These are phyloP conservation scores for Ophraella communa DNA, from an alignment of 2,888 invertebrate species.

Conservation along the genomic window DNA sequence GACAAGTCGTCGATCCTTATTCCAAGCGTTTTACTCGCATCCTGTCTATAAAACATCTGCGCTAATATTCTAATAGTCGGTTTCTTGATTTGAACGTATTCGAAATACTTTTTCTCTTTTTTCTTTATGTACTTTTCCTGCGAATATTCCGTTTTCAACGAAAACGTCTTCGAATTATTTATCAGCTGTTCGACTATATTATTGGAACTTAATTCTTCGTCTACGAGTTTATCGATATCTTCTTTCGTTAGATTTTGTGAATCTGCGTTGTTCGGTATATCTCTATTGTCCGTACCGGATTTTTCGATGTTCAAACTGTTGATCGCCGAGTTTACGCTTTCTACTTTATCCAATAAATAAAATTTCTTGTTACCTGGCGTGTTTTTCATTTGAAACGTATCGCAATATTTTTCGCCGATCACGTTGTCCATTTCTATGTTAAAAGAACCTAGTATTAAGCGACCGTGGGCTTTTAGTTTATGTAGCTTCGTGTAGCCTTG, in stretches of 20 bases:
- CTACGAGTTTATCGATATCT: conserved; percentile 81
- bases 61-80: conserved; percentile 84
- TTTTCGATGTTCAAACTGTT: conserved; percentile 68
- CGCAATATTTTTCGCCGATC: conserved; percentile 73
- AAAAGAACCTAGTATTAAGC: conserved; percentile 73
- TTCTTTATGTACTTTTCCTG: conserved; percentile 95
- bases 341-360: conserved; percentile 64
- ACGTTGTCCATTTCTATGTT: conserved; percentile 71
- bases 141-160: conserved; percentile 87
- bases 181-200: conserved; percentile 88
- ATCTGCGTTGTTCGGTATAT: conserved; percentile 77
- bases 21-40: conserved; percentile 76
- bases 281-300: conserved; percentile 83
- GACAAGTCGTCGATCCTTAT: conserved; percentile 88
- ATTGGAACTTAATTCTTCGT: conserved; percentile 76
- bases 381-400: conserved; percentile 77
- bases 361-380: conserved; percentile 64
- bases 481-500: conserved; percentile 80
- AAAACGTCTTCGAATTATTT: conserved; percentile 90
- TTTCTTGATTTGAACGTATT: conserved; percentile 77
- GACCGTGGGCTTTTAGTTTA: conserved; percentile 71
- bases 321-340: conserved; percentile 65
- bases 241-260: conserved; percentile 85
- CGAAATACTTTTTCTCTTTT: conserved; percentile 93
- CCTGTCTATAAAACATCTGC: conserved; percentile 84